Evolutionary conservation across 2,888 invertebrate genomes (phyloP).

Genomic region (Onchidella celtica): DNA sequence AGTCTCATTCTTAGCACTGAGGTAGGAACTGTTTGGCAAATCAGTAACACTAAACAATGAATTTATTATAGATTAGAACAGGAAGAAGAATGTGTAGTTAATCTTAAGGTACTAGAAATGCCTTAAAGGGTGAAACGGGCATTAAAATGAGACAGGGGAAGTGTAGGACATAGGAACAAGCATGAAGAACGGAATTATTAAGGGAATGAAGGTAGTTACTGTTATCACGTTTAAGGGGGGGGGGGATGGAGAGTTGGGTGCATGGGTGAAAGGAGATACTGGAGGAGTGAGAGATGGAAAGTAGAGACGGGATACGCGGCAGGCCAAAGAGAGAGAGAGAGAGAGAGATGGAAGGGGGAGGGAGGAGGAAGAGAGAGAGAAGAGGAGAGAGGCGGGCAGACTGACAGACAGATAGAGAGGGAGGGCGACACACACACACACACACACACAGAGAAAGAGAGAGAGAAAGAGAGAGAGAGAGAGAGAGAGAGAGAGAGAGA

Average conservation of each 20-base stretch:
- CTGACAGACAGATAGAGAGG: not conserved
- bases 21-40: no score
- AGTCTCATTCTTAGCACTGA: no score
- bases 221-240: no score
- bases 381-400: not conserved
- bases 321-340: constrained; percentile 18
- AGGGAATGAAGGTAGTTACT: no score
- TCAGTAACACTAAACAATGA: no score
- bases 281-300: constrained; percentile 2
- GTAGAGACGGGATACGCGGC: constrained; percentile 9
- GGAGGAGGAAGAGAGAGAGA: not conserved
- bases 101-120: no score
- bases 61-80: no score
- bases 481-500: constrained; percentile 31
- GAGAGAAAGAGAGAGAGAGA: constrained; percentile 41
- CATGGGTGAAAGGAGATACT: not conserved
- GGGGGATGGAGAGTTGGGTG: not conserved
- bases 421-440: not conserved
- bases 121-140: no score
- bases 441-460: constrained; percentile 26
- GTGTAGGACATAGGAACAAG: no score
- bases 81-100: no score
- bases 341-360: not conserved
- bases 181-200: no score
- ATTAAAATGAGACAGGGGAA: no score